These are phyloP conservation scores for Odontomachus brunneus DNA, from an alignment of 1,140 invertebrate genomes.

Conservation along the genomic window DNA sequence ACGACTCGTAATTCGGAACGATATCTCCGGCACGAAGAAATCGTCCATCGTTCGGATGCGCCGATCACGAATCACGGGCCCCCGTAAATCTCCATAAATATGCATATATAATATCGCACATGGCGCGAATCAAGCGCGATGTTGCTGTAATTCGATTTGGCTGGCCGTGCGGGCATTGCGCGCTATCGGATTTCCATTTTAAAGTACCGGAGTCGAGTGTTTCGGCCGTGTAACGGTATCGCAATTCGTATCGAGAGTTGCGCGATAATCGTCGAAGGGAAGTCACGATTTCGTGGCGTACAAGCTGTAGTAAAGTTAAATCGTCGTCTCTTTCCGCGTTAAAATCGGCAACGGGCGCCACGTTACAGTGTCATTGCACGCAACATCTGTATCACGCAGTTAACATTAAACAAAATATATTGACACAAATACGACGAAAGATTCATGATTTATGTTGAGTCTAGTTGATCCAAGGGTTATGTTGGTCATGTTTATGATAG, in stretches of 20 bases:
- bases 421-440: too few relatives aligned
- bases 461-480: too few relatives aligned
- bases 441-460: too few relatives aligned
- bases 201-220: conserved; percentile 43
- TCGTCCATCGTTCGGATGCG: neutral
- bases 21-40: conserved; percentile 30
- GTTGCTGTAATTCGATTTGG: conserved; percentile 43
- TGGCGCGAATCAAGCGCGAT: conserved; percentile 48
- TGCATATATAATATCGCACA: conserved; percentile 47
- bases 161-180: conserved; percentile 15
- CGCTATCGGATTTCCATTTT: conserved; percentile 60
- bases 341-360: neutral
- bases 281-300: conserved; percentile 21
- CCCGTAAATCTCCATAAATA: conserved; percentile 53
- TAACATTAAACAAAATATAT: neutral
- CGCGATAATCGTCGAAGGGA: conserved; percentile 41
- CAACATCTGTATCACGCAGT: too few relatives aligned
- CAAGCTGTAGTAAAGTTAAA: conserved; percentile 6
- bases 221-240: conserved; percentile 39
- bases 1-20: conserved; percentile 1
- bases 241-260: conserved; percentile 23
- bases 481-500: too few relatives aligned
- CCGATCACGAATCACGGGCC: conserved; percentile 11
- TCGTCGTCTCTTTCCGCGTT: neutral
- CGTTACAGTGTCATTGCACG: neutral